phyloP scores from a whole-genome alignment of 1,140 invertebrate genomes.

The Vanessa tameamea region DNA sequence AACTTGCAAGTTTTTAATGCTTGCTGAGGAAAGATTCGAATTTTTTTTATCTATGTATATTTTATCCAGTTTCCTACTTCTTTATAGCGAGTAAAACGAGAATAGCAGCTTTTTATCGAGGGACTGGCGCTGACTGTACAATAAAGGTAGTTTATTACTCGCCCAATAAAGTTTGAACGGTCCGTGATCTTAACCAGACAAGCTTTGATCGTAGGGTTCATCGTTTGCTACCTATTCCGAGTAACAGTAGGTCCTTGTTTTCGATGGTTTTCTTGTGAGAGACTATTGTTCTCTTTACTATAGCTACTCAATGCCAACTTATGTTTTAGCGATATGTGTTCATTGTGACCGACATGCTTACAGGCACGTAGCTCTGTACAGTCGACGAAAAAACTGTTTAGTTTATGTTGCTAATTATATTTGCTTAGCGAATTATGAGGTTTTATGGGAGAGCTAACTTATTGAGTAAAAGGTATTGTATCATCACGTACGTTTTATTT shows the following conservation, averaged over 20 bases:
- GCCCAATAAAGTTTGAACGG: constrained; percentile 38
- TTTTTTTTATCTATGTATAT: too few relatives aligned
- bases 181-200: constrained; percentile 45
- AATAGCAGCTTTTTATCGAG: constrained; percentile 24
- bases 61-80: neutral
- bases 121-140: constrained; percentile 24
- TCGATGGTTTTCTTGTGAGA: constrained; percentile 45
- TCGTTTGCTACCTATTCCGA: constrained; percentile 44
- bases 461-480: constrained; percentile 20
- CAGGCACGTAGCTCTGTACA: constrained; percentile 57
- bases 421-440: constrained; percentile 22
- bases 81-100: constrained; percentile 21
- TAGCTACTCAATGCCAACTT: constrained; percentile 28
- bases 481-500: constrained; percentile 21
- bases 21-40: too few relatives aligned
- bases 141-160: constrained; percentile 35
- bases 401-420: constrained; percentile 7
- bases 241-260: constrained; percentile 68
- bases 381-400: constrained; percentile 34
- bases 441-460: constrained; percentile 1
- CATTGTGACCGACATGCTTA: constrained; percentile 52
- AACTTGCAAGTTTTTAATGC: too few relatives aligned
- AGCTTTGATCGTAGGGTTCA: constrained; percentile 39
- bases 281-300: constrained; percentile 56
- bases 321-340: constrained; percentile 49